phyloP scores from a whole-genome alignment of 2,888 invertebrate genomes.

The Bellardia bayeri region DNA sequence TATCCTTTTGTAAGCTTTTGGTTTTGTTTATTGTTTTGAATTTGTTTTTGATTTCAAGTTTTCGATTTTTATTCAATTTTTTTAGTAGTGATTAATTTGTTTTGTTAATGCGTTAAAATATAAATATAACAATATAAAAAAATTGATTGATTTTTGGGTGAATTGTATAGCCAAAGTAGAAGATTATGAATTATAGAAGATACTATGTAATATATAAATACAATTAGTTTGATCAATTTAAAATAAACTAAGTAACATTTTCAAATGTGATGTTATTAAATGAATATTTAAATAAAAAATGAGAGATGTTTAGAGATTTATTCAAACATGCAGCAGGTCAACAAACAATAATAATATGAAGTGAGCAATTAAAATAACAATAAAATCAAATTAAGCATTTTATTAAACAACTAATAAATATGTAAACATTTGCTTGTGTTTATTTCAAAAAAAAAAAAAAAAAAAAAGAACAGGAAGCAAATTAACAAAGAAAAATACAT shows the following conservation, averaged over 20 bases:
- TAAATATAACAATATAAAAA: conserved; percentile 62
- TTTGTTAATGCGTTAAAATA: conserved; percentile 65
- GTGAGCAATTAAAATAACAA: neutral
- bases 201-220: neutral
- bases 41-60: conserved; percentile 43
- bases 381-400: conserved; percentile 11
- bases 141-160: conserved; percentile 58
- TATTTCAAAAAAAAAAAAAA: neutral
- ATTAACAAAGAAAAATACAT: conserved; percentile 5
- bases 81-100: conserved; percentile 63
- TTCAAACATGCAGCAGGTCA: conserved; percentile 14
- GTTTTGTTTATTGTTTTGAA: conserved; percentile 73
- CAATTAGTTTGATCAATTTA: neutral
- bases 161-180: conserved; percentile 62
- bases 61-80: conserved; percentile 45
- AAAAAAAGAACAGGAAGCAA: neutral
- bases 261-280: conserved; percentile 4
- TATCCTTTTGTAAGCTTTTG: conserved; percentile 94
- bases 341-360: neutral
- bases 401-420: conserved; percentile 6
- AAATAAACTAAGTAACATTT: neutral
- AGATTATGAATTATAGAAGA: conserved; percentile 42
- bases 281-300: neutral
- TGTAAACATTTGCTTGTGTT: neutral
- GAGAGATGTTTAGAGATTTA: conserved; percentile 10